A percentile compares a stretch with the other conserved stretches of the same genome.
phyloP scores from a whole-genome alignment of 2,113 vertebrate genomes.

The Taxidea taxus region DNA sequence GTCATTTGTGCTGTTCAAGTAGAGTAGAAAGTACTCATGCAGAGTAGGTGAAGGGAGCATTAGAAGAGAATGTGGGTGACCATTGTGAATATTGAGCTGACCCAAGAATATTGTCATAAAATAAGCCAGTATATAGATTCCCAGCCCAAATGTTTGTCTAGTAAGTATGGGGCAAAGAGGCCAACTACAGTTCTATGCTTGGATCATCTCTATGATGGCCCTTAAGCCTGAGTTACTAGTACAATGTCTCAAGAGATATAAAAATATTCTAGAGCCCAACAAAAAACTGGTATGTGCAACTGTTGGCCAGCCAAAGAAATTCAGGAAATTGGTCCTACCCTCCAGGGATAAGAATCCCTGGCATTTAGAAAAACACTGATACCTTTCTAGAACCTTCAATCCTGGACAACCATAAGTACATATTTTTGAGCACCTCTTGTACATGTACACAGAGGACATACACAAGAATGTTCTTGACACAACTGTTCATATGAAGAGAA shows the following conservation, averaged over 20 bases:
- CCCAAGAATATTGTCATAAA: neutral
- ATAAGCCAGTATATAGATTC: neutral
- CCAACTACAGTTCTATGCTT: neutral
- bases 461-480: neutral
- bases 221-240: neutral
- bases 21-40: neutral
- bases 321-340: neutral
- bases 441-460: neutral
- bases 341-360: neutral
- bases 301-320: neutral
- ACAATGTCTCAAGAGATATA: neutral
- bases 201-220: neutral
- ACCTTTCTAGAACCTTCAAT: neutral
- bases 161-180: neutral
- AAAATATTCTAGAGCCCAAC: neutral
- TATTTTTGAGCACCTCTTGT: neutral
- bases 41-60: neutral
- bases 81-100: neutral
- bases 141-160: neutral
- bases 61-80: neutral
- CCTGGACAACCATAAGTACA: neutral
- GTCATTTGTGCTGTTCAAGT: neutral
- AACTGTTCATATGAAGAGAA: neutral
- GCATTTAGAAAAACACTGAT: neutral
- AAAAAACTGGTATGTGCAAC: neutral